Evolutionary conservation across 2,797 vertebrate species (phyloP).

Genomic region (Crenuchus spilurus): DNA sequence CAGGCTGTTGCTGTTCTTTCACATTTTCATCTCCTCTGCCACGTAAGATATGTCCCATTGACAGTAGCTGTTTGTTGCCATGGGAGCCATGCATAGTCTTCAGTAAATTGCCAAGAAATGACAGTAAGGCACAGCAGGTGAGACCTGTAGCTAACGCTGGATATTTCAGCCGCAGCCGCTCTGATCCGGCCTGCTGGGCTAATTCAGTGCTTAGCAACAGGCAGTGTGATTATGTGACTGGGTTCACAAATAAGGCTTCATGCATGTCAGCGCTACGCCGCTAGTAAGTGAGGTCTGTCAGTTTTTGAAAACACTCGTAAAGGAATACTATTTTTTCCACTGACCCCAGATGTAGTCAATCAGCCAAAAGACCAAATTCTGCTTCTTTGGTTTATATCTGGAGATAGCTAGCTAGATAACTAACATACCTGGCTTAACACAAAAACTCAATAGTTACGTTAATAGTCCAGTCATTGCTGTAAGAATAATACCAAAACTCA

Average conservation of each 20-base stretch:
- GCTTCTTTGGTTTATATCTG: too few relatives aligned
- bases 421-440: too few relatives aligned
- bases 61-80: neutral
- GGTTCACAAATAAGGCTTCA: slow-evolving; percentile 50
- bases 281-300: neutral
- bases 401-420: too few relatives aligned
- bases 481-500: too few relatives aligned
- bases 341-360: too few relatives aligned
- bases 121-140: slow-evolving; percentile 1
- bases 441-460: too few relatives aligned
- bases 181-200: slow-evolving; percentile 31
- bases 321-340: too few relatives aligned
- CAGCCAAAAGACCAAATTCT: too few relatives aligned
- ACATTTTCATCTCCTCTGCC: neutral
- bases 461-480: too few relatives aligned
- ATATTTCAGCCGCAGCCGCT: slow-evolving; percentile 14
- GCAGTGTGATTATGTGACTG: slow-evolving; percentile 49
- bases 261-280: slow-evolving; percentile 11
- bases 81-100: neutral
- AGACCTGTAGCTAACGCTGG: neutral
- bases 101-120: neutral
- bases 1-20: neutral
- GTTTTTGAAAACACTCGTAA: neutral
- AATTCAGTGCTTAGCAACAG: slow-evolving; percentile 58
- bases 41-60: neutral